Evolutionary conservation across 2,888 invertebrate species (phyloP).

Genomic region (Polymixis lichenea): DNA sequence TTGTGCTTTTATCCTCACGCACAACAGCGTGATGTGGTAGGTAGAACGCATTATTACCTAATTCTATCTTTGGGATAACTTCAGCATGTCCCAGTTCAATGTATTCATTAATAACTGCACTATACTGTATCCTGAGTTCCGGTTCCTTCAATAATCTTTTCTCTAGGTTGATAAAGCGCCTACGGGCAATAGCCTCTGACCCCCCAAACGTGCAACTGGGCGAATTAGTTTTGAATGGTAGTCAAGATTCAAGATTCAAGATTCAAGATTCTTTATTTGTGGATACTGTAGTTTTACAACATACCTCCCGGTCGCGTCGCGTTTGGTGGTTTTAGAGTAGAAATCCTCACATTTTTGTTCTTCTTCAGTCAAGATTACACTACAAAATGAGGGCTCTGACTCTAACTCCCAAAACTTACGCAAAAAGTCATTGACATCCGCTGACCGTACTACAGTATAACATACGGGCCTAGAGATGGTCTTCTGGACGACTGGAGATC

Average conservation of each 20-base stretch:
- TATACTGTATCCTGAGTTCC: neutral
- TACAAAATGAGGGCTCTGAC: neutral
- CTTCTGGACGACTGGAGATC: neutral
- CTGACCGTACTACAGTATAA: neutral
- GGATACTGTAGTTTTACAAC: too few relatives aligned
- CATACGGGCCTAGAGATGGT: neutral
- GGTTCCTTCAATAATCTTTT: neutral
- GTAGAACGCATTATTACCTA: too few relatives aligned
- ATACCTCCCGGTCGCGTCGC: neutral
- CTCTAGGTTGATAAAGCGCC: neutral
- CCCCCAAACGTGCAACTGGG: neutral
- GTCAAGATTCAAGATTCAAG: too few relatives aligned
- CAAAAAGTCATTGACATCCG: neutral
- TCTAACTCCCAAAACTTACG: neutral
- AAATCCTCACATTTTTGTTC: too few relatives aligned
- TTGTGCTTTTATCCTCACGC: too few relatives aligned
- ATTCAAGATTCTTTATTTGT: rapidly evolving
- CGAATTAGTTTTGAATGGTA: neutral
- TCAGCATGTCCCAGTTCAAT: constrained; percentile 3
- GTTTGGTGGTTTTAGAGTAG: too few relatives aligned
- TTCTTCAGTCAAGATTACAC: neutral
- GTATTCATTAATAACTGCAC: neutral
- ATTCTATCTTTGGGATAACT: neutral
- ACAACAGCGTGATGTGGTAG: too few relatives aligned
- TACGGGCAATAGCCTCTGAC: constrained; percentile 4